Conservation (phyloP, 2,888 invertebrate genomes). For the Epinotia demarniana region DNA sequence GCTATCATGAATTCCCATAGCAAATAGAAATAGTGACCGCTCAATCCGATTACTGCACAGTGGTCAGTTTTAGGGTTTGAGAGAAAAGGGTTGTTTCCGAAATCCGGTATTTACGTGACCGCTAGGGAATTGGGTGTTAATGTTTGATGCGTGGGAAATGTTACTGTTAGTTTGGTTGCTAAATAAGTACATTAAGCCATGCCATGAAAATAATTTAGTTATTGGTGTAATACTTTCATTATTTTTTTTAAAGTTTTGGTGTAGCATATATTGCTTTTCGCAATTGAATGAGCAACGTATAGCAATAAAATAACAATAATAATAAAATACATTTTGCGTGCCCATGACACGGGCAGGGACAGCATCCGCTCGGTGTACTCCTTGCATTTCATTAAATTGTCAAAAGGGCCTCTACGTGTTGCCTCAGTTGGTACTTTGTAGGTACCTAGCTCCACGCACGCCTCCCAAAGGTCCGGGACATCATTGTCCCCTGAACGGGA, state of each 20-base stretch:
- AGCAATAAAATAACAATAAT: too few species aligned
- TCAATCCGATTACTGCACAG: conserved; percentile 67
- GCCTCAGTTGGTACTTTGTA: too few species aligned
- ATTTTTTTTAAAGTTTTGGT: background rate
- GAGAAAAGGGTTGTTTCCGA: conserved; percentile 50
- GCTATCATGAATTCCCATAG: conserved; percentile 43
- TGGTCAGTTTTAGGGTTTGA: conserved; percentile 47
- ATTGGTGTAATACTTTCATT: background rate
- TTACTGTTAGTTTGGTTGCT: background rate
- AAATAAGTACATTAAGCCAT: background rate
- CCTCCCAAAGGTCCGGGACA: too few species aligned
- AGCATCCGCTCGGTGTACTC: too few species aligned
- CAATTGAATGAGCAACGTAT: too few species aligned
- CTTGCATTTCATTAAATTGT: too few species aligned
- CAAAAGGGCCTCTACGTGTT: too few species aligned
- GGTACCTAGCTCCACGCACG: too few species aligned
- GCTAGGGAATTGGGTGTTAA: conserved; percentile 36
- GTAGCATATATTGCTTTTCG: too few species aligned
- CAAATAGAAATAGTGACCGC: conserved; percentile 42
- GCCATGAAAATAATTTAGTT: background rate
- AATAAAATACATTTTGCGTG: too few species aligned
- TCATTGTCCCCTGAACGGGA: too few species aligned
- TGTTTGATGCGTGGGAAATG: conserved; percentile 32
- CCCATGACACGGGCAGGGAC: too few species aligned
- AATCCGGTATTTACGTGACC: conserved; percentile 41